Conservation (phyloP, 2,888 invertebrate genomes). For the Siphlonurus alternatus region DNA sequence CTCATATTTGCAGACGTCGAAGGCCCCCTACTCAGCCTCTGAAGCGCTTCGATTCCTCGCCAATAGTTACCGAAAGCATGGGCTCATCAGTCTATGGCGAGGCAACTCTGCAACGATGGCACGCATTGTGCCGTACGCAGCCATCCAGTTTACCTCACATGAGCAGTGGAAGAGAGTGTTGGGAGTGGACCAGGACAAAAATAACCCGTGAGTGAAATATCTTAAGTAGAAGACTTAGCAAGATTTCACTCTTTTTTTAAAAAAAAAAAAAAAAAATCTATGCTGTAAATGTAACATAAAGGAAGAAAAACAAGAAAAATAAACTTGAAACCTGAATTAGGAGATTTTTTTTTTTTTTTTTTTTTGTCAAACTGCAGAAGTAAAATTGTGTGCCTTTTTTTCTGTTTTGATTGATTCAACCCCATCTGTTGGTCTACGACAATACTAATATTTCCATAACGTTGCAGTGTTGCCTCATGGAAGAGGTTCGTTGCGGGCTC, state of each 20-base stretch:
- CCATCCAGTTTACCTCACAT: constrained; percentile 93
- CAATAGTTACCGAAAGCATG: constrained; percentile 53
- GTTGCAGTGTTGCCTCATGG: constrained; percentile 23
- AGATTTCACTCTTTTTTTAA: no score
- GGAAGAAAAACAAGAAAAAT: no score
- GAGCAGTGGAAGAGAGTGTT: constrained; percentile 89
- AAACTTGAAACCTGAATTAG: constrained; percentile 8
- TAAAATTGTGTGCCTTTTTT: background rate
- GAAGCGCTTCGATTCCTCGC: constrained; percentile 53
- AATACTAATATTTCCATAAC: no score
- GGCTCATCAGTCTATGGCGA: constrained; percentile 76
- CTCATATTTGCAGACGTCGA: no score
- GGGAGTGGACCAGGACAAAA: constrained; percentile 35
- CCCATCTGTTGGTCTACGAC: no score
- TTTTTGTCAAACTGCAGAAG: constrained; percentile 12
- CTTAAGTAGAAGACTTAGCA: constrained; percentile 26
- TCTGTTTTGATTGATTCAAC: no score
- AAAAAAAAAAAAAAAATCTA: no score
- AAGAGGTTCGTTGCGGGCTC: constrained; percentile 77
- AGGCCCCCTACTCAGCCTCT: constrained; percentile 49
- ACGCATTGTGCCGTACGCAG: constrained; percentile 90
- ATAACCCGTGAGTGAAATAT: constrained; percentile 14
- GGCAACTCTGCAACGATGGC: constrained; percentile 99
- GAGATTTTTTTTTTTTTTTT: constrained; percentile 16
- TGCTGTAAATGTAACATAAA: no score